phyloP scores from a whole-genome alignment of 2,113 vertebrate species.

The Corvus hawaiiensis region DNA sequence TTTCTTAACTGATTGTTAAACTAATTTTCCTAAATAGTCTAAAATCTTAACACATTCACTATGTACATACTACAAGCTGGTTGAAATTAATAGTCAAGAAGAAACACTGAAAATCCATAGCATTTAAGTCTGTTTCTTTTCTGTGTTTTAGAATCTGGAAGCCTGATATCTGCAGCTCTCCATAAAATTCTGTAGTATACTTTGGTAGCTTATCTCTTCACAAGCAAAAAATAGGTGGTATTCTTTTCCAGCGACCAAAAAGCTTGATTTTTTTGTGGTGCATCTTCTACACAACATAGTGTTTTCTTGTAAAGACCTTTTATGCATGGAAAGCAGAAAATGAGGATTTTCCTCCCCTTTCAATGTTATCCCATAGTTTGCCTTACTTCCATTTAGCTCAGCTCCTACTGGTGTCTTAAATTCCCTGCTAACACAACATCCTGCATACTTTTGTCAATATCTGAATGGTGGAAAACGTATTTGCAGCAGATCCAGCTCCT shows the following conservation, averaged over 20 bases:
- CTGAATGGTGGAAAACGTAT: background rate
- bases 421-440: background rate
- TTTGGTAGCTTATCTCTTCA: background rate
- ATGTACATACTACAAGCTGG: background rate
- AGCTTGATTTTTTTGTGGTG: background rate
- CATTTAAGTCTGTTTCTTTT: background rate
- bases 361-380: background rate
- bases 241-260: background rate
- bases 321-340: background rate
- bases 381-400: background rate
- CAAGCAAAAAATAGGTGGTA: background rate
- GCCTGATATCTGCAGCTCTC: background rate
- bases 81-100: background rate
- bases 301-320: background rate
- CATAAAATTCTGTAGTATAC: background rate
- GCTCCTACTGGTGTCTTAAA: background rate
- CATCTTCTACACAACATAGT: background rate
- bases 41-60: background rate
- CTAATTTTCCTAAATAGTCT: background rate
- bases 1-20: background rate
- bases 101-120: background rate
- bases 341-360: background rate
- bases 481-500: background rate
- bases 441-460: background rate
- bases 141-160: background rate